Conservation (phyloP, 2,888 invertebrate genomes). For the Conops quadrifasciatus region DNA sequence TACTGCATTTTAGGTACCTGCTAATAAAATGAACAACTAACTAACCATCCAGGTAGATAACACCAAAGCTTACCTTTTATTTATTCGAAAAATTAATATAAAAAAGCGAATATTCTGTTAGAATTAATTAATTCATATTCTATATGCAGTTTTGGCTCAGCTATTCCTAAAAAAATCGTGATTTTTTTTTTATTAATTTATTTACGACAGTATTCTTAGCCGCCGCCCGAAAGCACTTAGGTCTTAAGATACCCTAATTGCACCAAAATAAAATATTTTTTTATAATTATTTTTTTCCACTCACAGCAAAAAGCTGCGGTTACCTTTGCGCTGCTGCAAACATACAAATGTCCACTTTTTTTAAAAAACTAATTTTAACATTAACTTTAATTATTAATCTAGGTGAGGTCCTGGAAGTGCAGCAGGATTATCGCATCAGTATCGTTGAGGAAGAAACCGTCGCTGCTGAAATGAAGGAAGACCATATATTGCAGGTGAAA, state of each 20-base stretch:
- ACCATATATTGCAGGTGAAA: constrained; percentile 55
- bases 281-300: too few relatives aligned
- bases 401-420: constrained; percentile 57
- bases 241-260: too few relatives aligned
- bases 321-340: constrained; percentile 25
- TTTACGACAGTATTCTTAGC: too few relatives aligned
- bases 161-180: too few relatives aligned
- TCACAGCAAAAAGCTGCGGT: too few relatives aligned
- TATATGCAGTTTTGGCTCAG: background rate
- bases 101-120: background rate
- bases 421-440: constrained; percentile 65
- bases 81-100: background rate
- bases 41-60: too few relatives aligned
- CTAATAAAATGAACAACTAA: too few relatives aligned
- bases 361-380: constrained; percentile 13
- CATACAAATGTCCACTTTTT: constrained; percentile 12
- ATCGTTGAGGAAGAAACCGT: constrained; percentile 61
- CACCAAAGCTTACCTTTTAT: too few relatives aligned
- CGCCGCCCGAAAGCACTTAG: too few relatives aligned
- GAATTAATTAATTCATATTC: background rate
- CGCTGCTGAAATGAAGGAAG: constrained; percentile 53
- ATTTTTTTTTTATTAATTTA: too few relatives aligned
- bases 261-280: too few relatives aligned
- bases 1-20: too few relatives aligned
- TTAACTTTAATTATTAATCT: constrained; percentile 26